Percentiles rank a stretch among this genome's conserved stretches.
Conservation (phyloP, 2,113 vertebrate genomes). For the Nyctereutes procyonoides region DNA sequence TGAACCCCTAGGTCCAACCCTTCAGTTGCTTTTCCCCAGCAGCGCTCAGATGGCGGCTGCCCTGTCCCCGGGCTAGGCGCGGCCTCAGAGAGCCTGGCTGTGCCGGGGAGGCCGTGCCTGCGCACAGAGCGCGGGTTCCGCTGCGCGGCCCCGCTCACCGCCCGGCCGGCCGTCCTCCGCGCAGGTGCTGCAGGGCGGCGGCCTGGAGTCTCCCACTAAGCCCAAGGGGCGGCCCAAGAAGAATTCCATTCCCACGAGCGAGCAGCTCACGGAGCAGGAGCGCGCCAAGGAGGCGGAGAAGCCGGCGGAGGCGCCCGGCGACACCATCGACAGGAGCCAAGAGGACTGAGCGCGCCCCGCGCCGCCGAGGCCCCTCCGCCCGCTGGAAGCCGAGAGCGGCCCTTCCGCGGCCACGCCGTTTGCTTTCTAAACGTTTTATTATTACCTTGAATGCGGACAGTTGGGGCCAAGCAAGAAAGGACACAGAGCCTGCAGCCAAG, state of each 20-base stretch:
- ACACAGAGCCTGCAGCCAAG: constrained; percentile 47
- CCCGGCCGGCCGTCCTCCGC: neutral
- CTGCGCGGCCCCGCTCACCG: neutral
- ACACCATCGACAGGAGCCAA: constrained; percentile 88
- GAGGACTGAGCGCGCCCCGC: constrained; percentile 87
- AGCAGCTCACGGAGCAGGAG: constrained; percentile 97
- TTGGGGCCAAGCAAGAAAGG: constrained; percentile 51
- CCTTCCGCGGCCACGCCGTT: neutral
- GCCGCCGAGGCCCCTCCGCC: neutral
- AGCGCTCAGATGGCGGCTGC: neutral
- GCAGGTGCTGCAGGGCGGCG: constrained; percentile 97
- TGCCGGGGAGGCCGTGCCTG: neutral
- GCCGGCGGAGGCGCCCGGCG: constrained; percentile 86
- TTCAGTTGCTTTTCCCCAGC: neutral
- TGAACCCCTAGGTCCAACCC: too few relatives aligned
- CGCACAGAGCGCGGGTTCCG: rapidly evolving
- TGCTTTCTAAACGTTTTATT: constrained; percentile 54
- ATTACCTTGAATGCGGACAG: constrained; percentile 61
- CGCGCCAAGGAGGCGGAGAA: constrained; percentile 89
- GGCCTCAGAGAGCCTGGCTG: neutral
- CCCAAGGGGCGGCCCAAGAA: constrained; percentile 99
- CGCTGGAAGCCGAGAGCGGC: neutral
- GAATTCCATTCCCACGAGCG: constrained; percentile 97
- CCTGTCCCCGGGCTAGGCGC: neutral
- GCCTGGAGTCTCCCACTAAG: constrained; percentile 97